Conservation (phyloP, 2,888 invertebrate genomes). For the Hecatera dysodea region DNA sequence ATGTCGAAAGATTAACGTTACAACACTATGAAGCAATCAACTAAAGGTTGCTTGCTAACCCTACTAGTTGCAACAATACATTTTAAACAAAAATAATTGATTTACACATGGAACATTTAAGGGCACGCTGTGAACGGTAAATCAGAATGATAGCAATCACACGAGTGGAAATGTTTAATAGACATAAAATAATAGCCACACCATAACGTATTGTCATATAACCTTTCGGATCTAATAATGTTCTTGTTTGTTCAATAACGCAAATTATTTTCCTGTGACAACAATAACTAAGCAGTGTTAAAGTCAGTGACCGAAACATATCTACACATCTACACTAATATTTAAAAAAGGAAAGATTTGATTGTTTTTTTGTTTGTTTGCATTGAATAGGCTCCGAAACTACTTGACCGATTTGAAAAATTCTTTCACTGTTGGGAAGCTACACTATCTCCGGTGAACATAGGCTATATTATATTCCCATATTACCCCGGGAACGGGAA, state of each 20-base stretch:
- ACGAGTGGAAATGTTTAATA: conserved; percentile 6
- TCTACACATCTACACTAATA: neutral
- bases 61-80: conserved; percentile 45
- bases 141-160: conserved; percentile 41
- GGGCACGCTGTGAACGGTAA: conserved; percentile 15
- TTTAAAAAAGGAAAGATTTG: too few species aligned
- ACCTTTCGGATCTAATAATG: too few species aligned
- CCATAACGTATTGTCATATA: neutral
- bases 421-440: too few species aligned
- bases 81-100: conserved; percentile 28
- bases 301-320: neutral
- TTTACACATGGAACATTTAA: conserved; percentile 37
- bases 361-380: too few species aligned
- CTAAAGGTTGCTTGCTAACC: conserved; percentile 30
- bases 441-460: too few species aligned
- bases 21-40: conserved; percentile 44
- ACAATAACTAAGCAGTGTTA: neutral
- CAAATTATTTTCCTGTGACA: neutral
- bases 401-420: too few species aligned
- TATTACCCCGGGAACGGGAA: too few species aligned
- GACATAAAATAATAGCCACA: neutral
- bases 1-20: conserved; percentile 48
- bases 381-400: too few species aligned
- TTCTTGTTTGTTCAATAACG: neutral
- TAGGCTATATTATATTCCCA: too few species aligned